Evolutionary conservation across 1,140 invertebrate species (phyloP).

Genomic region (Lethrus apterus): DNA sequence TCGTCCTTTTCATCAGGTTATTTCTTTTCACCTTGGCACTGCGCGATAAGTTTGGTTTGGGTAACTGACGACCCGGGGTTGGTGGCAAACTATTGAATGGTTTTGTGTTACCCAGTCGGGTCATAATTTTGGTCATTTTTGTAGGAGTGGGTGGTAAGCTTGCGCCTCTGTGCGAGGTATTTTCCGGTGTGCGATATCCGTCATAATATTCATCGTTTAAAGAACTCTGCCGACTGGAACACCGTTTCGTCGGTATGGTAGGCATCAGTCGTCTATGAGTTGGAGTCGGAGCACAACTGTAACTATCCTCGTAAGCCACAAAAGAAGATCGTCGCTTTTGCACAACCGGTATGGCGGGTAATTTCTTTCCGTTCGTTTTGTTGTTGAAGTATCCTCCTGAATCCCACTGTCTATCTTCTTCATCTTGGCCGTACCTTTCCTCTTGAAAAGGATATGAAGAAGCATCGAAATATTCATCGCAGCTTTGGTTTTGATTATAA

Average conservation of each 20-base stretch:
- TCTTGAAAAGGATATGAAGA: conserved; percentile 46
- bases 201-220: conserved; percentile 27
- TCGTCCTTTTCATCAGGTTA: conserved; percentile 34
- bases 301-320: conserved; percentile 12
- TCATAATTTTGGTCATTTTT: conserved; percentile 35
- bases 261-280: conserved; percentile 35
- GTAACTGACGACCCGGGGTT: conserved; percentile 49
- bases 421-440: conserved; percentile 53
- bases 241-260: conserved; percentile 37
- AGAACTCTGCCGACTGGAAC: conserved; percentile 35
- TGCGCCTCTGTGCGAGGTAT: conserved; percentile 32
- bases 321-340: conserved; percentile 46
- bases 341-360: conserved; percentile 35
- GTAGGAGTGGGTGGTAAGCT: conserved; percentile 40
- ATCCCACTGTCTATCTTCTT: conserved; percentile 63
- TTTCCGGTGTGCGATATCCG: conserved; percentile 30
- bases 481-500: conserved; percentile 29
- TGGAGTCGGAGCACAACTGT: conserved; percentile 25
- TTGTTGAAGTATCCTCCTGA: conserved; percentile 46
- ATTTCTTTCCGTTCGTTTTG: conserved; percentile 33
- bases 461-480: conserved; percentile 50
- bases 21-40: conserved; percentile 32
- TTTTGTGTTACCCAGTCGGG: conserved; percentile 27
- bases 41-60: conserved; percentile 39
- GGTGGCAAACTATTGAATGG: conserved; percentile 46